Percentiles rank a stretch among this genome's conserved stretches.
Evolutionary conservation across 2,797 vertebrate genomes (phyloP).

Genomic region (Scyliorhinus canicula): DNA sequence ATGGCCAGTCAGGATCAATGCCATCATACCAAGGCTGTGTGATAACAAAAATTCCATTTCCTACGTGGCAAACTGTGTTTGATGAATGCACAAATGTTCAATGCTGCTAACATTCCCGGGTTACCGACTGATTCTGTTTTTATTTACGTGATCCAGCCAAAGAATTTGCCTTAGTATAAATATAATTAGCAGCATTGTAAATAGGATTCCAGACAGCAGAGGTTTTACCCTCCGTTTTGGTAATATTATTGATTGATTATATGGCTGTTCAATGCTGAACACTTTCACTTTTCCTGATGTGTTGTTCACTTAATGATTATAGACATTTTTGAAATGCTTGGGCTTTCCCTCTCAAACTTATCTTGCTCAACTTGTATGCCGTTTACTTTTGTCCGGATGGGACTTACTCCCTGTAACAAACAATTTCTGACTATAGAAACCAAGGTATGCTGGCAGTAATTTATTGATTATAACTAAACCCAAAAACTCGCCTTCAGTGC

Average conservation of each 20-base stretch:
- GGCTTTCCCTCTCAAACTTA: background rate
- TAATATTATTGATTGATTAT: background rate
- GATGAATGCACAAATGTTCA: background rate
- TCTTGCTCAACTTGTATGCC: background rate
- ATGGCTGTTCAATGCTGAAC: background rate
- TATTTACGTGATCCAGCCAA: background rate
- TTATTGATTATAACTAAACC: background rate
- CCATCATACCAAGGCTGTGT: background rate
- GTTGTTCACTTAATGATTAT: background rate
- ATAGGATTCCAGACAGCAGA: background rate
- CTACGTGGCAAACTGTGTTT: background rate
- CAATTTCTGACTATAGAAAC: background rate
- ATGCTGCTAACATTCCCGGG: background rate
- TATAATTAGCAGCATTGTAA: conserved; percentile 10
- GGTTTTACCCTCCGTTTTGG: background rate
- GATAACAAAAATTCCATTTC: background rate
- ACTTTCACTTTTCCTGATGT: background rate
- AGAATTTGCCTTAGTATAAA: background rate
- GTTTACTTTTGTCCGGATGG: background rate
- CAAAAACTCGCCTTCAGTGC: background rate
- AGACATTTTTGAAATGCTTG: background rate
- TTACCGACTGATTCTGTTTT: background rate
- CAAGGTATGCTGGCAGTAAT: background rate
- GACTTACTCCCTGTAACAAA: background rate
- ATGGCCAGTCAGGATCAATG: background rate